Base-by-base conservation (phyloP, 35 echinoderm and acorn worm genomes). In the Ophiothrix spiculata region DNA sequence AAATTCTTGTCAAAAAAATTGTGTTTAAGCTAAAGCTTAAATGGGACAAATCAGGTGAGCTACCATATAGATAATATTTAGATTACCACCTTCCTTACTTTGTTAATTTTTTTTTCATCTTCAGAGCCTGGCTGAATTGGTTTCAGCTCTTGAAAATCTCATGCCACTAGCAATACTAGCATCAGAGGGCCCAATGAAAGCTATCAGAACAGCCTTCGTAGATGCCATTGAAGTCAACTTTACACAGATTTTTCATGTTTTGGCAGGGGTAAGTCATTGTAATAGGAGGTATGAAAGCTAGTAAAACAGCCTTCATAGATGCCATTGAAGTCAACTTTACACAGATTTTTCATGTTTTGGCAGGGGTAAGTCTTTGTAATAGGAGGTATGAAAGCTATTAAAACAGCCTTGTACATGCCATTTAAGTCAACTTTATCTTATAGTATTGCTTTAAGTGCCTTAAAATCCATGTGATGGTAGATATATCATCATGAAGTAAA, bases 311-410 rank as follows among this genome's bases (percentile, higher is more conserved):
- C 15, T 81, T 88, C 37, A 76, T 60, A 37, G 83, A 93, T 37
- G 85, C 86, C 80, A 87, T 74, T n/a, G 76, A 39, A 33, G 79
- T 40, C 31, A 88, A 86, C 39, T 56, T 87, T n/a, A 80, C 75
- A 21, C 85, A 39, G 23, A 74, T 90, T 54, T 56, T 77, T 33
- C 39, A 16, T 41, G 29, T 49, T 75, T 35, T 84, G 25, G 36
- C 45, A 31, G 79, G 83, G 80, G 88, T 90, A 64, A 54, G 87
- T 28, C 78, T 86, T 83, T 81, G 90, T 49, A n/a, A n/a, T n/a
- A n/a, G n/a, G n/a, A n/a, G n/a, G n/a, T n/a, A 38, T 93, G 32
- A 76, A 87, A 84, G 79, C 87, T 32, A 76, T 88, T 39, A 93
- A 81, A 84, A 37, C 85, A 81, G 80, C 86, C 15, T 81, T 88